phyloP scores from a whole-genome alignment of 2,113 vertebrate species.

The Burhinus oedicnemus region DNA sequence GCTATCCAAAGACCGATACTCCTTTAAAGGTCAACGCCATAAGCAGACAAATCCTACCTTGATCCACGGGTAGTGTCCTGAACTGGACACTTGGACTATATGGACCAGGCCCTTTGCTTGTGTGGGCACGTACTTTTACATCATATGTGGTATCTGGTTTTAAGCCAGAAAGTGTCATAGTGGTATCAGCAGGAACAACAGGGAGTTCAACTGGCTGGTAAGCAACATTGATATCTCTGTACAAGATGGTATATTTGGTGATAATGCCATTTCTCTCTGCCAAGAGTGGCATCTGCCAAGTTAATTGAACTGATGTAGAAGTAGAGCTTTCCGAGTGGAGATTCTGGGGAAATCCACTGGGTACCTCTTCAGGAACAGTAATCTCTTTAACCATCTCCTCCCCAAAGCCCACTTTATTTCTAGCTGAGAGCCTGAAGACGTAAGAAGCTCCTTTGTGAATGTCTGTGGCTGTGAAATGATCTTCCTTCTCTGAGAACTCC shows the following conservation, averaged over 20 bases:
- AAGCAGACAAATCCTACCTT: slow-evolving; percentile 98
- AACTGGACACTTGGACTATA: slow-evolving; percentile 99
- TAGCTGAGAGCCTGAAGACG: slow-evolving; percentile 91
- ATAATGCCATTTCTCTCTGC: slow-evolving; percentile 93
- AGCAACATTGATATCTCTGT: slow-evolving; percentile 98
- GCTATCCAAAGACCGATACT: slow-evolving; percentile 80
- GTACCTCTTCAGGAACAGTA: slow-evolving; percentile 89
- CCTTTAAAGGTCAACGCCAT: slow-evolving; percentile 78
- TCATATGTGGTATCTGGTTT: slow-evolving; percentile 98
- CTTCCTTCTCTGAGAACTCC: slow-evolving; percentile 94
- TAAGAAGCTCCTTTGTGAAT: slow-evolving; percentile 97
- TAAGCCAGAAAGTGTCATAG: slow-evolving; percentile 90
- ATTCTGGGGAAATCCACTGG: slow-evolving; percentile 93
- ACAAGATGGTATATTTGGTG: slow-evolving; percentile 92
- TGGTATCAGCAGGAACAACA: slow-evolving; percentile 91
- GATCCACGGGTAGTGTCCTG: slow-evolving; percentile 98
- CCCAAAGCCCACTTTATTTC: slow-evolving; percentile 97
- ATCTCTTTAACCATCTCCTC: slow-evolving; percentile 98
- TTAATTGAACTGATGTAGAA: slow-evolving; percentile 91
- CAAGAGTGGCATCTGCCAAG: slow-evolving; percentile 89
- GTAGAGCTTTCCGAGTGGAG: slow-evolving; percentile 90
- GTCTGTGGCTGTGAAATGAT: slow-evolving; percentile 96
- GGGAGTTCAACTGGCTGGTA: slow-evolving; percentile 91
- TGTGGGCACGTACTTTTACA: slow-evolving; percentile 99
- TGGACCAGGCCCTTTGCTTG: slow-evolving; percentile 97